phyloP scores from a whole-genome alignment of 1,140 invertebrate genomes.

The Heterodera schachtii region DNA sequence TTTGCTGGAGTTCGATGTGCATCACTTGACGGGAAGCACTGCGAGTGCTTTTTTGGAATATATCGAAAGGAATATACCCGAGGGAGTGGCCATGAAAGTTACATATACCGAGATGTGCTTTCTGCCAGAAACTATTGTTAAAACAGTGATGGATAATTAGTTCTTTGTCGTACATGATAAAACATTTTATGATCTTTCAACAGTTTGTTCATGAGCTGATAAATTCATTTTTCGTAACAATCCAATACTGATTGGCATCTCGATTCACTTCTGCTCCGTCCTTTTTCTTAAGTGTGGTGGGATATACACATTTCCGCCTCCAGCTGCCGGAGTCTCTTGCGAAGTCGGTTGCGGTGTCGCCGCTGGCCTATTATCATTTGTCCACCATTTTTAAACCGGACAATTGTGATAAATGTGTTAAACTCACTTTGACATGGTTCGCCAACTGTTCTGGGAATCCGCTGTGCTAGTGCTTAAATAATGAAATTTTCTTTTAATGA shows the following conservation, averaged over 20 bases:
- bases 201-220: background rate
- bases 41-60: constrained; percentile 94
- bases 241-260: background rate
- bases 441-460: background rate
- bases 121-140: constrained; percentile 39
- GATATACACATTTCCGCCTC: constrained; percentile 2
- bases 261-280: background rate
- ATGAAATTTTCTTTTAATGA: background rate
- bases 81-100: constrained; percentile 91
- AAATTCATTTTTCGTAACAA: background rate
- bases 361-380: background rate
- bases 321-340: background rate
- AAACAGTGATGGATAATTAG: constrained; percentile 2
- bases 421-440: background rate
- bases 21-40: constrained; percentile 87
- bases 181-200: constrained; percentile 1
- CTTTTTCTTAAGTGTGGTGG: constrained; percentile 16
- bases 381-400: background rate
- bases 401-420: background rate
- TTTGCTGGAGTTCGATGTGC: constrained; percentile 80
- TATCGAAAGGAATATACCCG: constrained; percentile 91
- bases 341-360: too few species aligned
- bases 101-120: constrained; percentile 68
- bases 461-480: background rate
- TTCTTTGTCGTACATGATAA: background rate